Base-by-base conservation (phyloP, 2,888 invertebrate genomes). In the Euproctis similis region DNA sequence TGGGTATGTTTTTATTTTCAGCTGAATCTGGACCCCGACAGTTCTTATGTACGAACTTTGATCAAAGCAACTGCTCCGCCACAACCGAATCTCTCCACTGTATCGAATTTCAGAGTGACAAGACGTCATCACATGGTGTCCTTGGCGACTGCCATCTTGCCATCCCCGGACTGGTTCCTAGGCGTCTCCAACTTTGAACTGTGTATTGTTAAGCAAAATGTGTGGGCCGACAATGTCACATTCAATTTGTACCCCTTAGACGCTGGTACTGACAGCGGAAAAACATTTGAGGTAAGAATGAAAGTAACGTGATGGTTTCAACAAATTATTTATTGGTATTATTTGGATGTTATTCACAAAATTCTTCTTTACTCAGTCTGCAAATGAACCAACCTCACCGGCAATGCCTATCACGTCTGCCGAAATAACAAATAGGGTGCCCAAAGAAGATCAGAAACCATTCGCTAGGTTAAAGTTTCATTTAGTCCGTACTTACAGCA, bases 81-180 rank as follows among this genome's bases (percentile, higher is more conserved):
- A 0, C 53, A 51, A 11, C 60, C 82, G 0, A 57, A 69, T 19
- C 56, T 63, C 58, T 46, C 57, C 2, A 76, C 80, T 0, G 43
- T 60, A 0, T 59, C 76, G 0, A 73, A 66, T 28, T 81, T 84
- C 38, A 60, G 80, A 5, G 71, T 59, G 1, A 73, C 63, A n/a
- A 55, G 46, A 6, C 57, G 65, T 3, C 67, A 76, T 30, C 82
- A 82, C 30, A 47, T 74, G 8, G 67, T 84, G 1, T 78, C 82
- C 1, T 35, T 84, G 3, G 80, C 69, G 1, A 63, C 74, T 0
- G 78, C 74, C 1, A 68, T 84, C 10, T 42, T 77, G 17, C 82
- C 82, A 0, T 84, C 97, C 0, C 98, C 98, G 0, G 98, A 99
- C 75, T 99, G 98, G 98, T 93, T 97, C 40, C 92, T 97, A 1